Base-by-base conservation (phyloP, 2,113 vertebrate species). In the Mesocricetus auratus region DNA sequence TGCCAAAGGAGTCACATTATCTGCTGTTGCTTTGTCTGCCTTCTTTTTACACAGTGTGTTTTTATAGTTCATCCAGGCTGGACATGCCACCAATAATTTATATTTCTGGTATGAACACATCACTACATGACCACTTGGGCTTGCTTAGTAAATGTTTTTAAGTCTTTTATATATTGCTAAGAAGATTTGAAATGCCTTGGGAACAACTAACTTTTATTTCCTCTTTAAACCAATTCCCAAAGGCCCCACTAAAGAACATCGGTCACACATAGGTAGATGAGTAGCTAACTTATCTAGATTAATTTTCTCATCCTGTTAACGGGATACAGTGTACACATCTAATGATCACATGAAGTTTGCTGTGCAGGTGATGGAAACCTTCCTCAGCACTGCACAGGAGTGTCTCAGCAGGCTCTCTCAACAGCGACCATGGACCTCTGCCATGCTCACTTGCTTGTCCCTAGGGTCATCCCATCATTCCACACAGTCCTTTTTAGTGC, bases 171-270 rank as follows among this genome's bases (percentile, higher is more conserved):
- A 24, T 22, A 85, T 93, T 91, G 66, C 33, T 81, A 81, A 96
- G 58, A 93, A 75, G 69, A 94, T n/a, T 2, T 58, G 47, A 95
- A 85, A 9, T 92, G 83, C 94, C 60, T 89, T 62, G 26, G 90
- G 26, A 89, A 86, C 42, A 74, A 83, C 11, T 87, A 83, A 83
- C 31, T 64, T 92, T 36, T 64, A 42, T 69, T 96, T 74, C 26
- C 15, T 81, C 94, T 92, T 89, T 69, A 95, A 94, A 89, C 19
- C 89, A 94, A 83, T 19, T 83, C 69, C 58, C 53, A 89, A 11
- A 91, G 74, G 95, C 26, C 16, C 47, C 74, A 79, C 33, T 64
- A 50, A 94, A 91, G 83, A 90, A 71, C 36, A 90, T n/a, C 16
- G 33, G 26, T 73, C 7, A 45, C 39, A 62, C 45, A 75, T 11